Percentiles rank a stretch among this genome's conserved stretches.
Evolutionary conservation across 2,113 vertebrate species (phyloP).

Genomic region (Pollachius pollachius): DNA sequence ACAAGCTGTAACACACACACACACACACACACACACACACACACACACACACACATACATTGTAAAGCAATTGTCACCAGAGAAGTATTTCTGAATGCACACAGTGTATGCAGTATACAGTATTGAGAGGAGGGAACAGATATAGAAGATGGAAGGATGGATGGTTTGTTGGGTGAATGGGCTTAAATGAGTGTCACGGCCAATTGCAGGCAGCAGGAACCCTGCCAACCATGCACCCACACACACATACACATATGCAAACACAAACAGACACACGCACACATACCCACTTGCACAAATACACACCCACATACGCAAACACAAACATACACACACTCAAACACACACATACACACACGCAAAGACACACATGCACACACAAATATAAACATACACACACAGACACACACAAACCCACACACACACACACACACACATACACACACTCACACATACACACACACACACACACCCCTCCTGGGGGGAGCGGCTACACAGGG

Average conservation of each 20-base stretch:
- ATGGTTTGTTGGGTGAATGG: slow-evolving; percentile 18
- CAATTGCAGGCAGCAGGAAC: slow-evolving; percentile 39
- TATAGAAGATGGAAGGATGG: neutral
- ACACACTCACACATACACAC: slow-evolving; percentile 1
- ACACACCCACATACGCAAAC: too few relatives aligned
- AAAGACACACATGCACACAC: slow-evolving; percentile 9
- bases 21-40: too few relatives aligned
- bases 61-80: too few relatives aligned
- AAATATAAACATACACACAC: slow-evolving; percentile 1
- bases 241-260: slow-evolving; percentile 7
- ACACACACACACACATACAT: neutral
- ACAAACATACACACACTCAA: neutral
- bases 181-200: slow-evolving; percentile 33
- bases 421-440: neutral
- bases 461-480: slow-evolving; percentile 1
- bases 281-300: too few relatives aligned
- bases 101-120: too few relatives aligned
- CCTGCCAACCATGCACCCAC: slow-evolving; percentile 41
- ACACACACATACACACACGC: neutral
- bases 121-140: neutral
- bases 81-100: too few relatives aligned
- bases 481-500: slow-evolving; percentile 46
- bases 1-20: too few relatives aligned
- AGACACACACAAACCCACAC: slow-evolving; percentile 6
- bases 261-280: neutral